These are phyloP conservation scores for Panzeria rudis DNA, from an alignment of 2,888 invertebrate genomes.

Conservation along the genomic window DNA sequence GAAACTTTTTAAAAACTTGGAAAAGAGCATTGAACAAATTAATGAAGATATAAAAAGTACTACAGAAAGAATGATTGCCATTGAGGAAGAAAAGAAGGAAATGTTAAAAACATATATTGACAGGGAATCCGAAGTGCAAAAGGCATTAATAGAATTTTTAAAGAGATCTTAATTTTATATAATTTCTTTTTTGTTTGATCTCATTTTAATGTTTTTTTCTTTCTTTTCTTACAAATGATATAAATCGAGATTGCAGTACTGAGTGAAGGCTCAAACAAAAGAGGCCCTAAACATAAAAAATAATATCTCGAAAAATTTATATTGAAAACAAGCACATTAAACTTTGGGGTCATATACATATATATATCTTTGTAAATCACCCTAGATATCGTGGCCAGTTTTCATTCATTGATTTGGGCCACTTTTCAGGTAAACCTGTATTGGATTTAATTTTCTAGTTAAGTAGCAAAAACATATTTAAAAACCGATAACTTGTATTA, in stretches of 20 bases:
- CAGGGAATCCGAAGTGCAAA: slow-evolving; percentile 47
- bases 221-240: not conserved
- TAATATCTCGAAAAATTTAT: too few relatives aligned
- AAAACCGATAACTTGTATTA: not conserved
- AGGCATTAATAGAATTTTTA: slow-evolving; percentile 46
- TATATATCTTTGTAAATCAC: too few relatives aligned
- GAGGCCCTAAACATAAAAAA: too few relatives aligned
- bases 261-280: not conserved
- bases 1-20: slow-evolving; percentile 27
- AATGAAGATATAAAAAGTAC: slow-evolving; percentile 37
- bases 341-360: too few relatives aligned
- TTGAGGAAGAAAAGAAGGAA: slow-evolving; percentile 59
- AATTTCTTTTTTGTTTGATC: not conserved
- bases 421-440: too few relatives aligned
- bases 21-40: slow-evolving; percentile 39
- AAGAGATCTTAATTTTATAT: slow-evolving; percentile 18
- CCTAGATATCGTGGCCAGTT: too few relatives aligned
- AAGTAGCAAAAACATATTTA: not conserved
- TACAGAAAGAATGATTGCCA: slow-evolving; percentile 32
- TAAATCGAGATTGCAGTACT: not conserved
- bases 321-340: too few relatives aligned
- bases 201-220: not conserved
- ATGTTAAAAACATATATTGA: slow-evolving; percentile 42
- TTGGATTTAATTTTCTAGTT: too few relatives aligned
- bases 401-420: too few relatives aligned